Evolutionary conservation across 2,888 invertebrate genomes (phyloP), one percentile per base, ranked within the genome.

Genomic region (Patella caerulea): DNA sequence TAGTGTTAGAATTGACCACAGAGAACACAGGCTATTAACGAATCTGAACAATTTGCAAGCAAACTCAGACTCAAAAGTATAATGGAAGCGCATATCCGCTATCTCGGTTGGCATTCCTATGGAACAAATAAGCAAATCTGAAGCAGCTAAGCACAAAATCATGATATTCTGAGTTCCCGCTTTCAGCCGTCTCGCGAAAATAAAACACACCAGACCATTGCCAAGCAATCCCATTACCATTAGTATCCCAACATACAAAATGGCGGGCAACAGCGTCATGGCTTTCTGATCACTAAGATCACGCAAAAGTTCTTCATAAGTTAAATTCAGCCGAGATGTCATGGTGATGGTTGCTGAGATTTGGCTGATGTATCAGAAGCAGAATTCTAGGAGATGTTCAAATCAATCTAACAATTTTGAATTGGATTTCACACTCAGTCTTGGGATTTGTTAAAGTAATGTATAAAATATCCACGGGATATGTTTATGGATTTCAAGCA

Each of bases 101-200:
- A 88, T 84, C 53, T 87, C 84, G 3, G 83, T 75, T 0, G 88
- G 88, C 84, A 87, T 87, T 4, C 85, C 83, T 14, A 87, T 81
- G 29, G 79, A 80, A 72, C 87, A 87, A 2, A 84, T 84, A 24
- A 87, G 81, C 52, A 87, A 74, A 59, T 88, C 88, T 24, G 86
- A 85, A 71, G 84, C 83, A 0, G 85, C 87, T 53, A 88, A 77
- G 73, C 82, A 83, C 19, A 86, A 71, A 72, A 87, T 87, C 75
- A 86, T 87, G 72, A 83, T 82, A 71, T 86, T 79, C 65, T 86
- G 84, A 3, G 87, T 85, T 14, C 85, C 83, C 4, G 83, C 78
- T 69, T 83, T 82, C 75, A 87, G 83, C 69, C 84, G 83, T 9
- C 75, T 78, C 3, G 81, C 78, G 80, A 86, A 88, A 15, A 87